These are phyloP conservation scores for Podarcis siculus DNA, from an alignment of 2,797 vertebrate genomes.

Conservation along the genomic window DNA sequence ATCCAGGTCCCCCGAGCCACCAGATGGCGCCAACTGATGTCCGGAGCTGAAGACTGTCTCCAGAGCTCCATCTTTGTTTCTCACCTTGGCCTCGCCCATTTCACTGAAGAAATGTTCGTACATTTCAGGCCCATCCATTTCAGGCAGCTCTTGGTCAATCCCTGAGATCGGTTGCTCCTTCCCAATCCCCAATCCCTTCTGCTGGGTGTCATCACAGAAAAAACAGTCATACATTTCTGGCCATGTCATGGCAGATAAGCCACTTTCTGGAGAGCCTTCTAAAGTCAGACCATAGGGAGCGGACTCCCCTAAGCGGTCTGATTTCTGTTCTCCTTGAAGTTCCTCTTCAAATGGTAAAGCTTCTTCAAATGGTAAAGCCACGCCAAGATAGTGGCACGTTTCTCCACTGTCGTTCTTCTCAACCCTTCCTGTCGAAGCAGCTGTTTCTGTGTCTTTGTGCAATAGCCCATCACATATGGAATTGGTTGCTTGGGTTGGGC, in stretches of 20 bases:
- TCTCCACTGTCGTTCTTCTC: background rate
- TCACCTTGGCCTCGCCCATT: background rate
- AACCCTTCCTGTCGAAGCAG: fast-evolving
- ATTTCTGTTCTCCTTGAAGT: background rate
- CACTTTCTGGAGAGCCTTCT: fast-evolving
- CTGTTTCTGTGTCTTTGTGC: fast-evolving
- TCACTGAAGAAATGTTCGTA: conserved; percentile 81
- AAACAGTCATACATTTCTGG: conserved; percentile 91
- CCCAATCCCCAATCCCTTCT: background rate
- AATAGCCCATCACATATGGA: fast-evolving
- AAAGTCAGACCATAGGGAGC: background rate
- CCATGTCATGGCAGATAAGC: conserved; percentile 74
- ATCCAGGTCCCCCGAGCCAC: background rate
- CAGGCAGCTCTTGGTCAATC: background rate
- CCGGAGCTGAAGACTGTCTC: conserved; percentile 23
- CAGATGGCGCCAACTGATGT: fast-evolving
- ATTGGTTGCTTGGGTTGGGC: conserved; percentile 7
- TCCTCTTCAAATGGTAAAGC: fast-evolving
- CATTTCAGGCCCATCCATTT: conserved; percentile 75
- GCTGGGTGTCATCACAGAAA: conserved; percentile 80
- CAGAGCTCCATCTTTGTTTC: conserved; percentile 21
- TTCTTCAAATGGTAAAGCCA: fast-evolving
- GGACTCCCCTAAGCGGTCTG: fast-evolving
- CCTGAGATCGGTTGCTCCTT: background rate
- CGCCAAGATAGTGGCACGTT: background rate